A percentile compares a stretch with the other conserved stretches of the same genome.
phyloP scores from a whole-genome alignment of 2,888 invertebrate genomes.

The Ophion ventricosus region DNA sequence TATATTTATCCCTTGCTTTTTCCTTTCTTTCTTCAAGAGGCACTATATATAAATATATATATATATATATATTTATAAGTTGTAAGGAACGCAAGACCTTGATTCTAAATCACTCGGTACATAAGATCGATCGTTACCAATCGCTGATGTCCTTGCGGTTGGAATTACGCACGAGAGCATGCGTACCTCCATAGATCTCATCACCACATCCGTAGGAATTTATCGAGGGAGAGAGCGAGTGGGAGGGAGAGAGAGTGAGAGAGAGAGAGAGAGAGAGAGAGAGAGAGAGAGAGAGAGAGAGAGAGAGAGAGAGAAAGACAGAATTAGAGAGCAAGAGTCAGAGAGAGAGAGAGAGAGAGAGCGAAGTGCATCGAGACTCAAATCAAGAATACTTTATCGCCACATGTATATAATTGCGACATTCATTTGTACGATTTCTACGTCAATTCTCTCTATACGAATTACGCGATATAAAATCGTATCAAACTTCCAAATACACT shows the following conservation, averaged over 20 bases:
- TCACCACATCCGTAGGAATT: constrained; percentile 33
- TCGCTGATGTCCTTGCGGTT: constrained; percentile 76
- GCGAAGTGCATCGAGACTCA: constrained; percentile 13
- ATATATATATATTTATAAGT: constrained; percentile 14
- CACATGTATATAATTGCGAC: neutral
- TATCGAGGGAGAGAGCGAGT: too few species aligned
- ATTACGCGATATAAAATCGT: constrained; percentile 5
- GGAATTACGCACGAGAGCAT: constrained; percentile 75
- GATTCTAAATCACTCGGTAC: constrained; percentile 61
- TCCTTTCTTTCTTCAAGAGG: too few species aligned
- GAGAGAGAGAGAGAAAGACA: too few species aligned
- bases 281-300: neutral
- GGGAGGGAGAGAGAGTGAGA: too few species aligned
- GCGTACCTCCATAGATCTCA: constrained; percentile 60
- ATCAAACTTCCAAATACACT: neutral
- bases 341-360: neutral
- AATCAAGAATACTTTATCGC: constrained; percentile 28
- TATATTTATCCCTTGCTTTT: neutral
- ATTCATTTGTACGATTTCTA: constrained; percentile 39
- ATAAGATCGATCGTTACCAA: constrained; percentile 62
- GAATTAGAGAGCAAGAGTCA: neutral
- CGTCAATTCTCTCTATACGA: constrained; percentile 62
- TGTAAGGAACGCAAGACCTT: constrained; percentile 50
- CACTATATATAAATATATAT: neutral
- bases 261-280: neutral